Base-by-base conservation (phyloP, 2,113 vertebrate genomes). In the Paralichthys olivaceus region DNA sequence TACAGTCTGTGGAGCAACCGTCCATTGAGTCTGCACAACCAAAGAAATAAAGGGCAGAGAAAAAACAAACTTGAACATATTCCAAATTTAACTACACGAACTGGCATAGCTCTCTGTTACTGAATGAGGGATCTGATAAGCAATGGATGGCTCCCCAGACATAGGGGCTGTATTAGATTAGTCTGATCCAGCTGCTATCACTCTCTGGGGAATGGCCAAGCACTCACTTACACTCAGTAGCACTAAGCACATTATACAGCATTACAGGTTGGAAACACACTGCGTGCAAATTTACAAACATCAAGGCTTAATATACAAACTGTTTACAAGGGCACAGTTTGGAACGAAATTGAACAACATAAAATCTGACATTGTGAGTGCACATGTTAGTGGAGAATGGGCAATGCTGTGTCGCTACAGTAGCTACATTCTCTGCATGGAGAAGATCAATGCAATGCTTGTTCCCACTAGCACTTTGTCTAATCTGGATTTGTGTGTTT, bases 1-100 rank as follows among this genome's bases (percentile, higher is more conserved):
- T 97, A 81, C 97, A 99, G 93, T 97, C 96, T 47, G 96, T 97
- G 40, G 97, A 96, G 85, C 97, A 99, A 75, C 97, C 97, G 79
- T 97, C 97, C 96, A 98, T 96, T 64, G 97, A 93, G 94, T 98
- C 97, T 99, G 88, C 67, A 75, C 13, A 65, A 22, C 26, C 73
- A 70, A 28, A 75, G 51, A 54, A 20, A 45, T 1, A 47, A 49
- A 49, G n/a, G 53, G 65, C 62, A 75, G 19, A 79, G 45, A 75
- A 37, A 34, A 56, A 71, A 65, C 14, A 26, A 79, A 72, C 40
- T 70, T 77, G 49, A 86, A 60, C 81, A 81, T 71, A 80, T 81
- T 86, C 80, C 77, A 75, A 68, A 62, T 73, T 69, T 67, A 80
- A 86, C 77, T 87, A 67, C 62, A 77, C 80, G 76, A 87, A 66